A percentile compares a stretch with the other conserved stretches of the same genome.
Evolutionary conservation across 2,797 vertebrate genomes (phyloP).

Genomic region (Amniataba percoides): DNA sequence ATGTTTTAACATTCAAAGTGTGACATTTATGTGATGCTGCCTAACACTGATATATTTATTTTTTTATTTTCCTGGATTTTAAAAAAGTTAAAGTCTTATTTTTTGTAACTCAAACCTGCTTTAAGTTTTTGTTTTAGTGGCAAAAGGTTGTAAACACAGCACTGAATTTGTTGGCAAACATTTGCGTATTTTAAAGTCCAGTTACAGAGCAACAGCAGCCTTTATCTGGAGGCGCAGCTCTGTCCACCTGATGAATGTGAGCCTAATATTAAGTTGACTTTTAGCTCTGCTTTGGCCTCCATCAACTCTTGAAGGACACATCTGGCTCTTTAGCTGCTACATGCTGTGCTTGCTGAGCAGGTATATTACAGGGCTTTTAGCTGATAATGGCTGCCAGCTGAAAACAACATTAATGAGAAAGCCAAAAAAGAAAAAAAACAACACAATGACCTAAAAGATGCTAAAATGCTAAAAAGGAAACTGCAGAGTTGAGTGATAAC

Average conservation of each 20-base stretch:
- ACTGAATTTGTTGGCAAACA: neutral
- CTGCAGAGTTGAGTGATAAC: neutral
- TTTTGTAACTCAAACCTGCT: neutral
- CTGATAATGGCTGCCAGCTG: neutral
- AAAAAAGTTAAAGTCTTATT: neutral
- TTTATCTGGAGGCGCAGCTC: neutral
- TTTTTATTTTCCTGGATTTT: too few relatives aligned
- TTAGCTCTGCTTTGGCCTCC: neutral
- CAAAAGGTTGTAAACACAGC: too few relatives aligned
- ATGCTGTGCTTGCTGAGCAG: too few relatives aligned
- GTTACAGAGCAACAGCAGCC: neutral
- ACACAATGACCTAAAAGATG: neutral
- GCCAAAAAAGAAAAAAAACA: neutral
- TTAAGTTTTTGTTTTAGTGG: too few relatives aligned
- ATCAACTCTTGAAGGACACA: too few relatives aligned
- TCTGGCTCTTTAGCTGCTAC: too few relatives aligned
- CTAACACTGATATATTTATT: neutral
- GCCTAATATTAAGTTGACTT: neutral
- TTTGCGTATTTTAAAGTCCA: neutral
- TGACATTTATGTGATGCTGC: neutral
- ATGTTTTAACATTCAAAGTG: neutral
- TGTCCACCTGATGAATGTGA: neutral
- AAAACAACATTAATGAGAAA: neutral
- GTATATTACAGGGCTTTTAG: neutral
- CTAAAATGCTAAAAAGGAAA: neutral